phyloP scores from a whole-genome alignment of 2,888 invertebrate species.

The Cephus rjabovi region DNA sequence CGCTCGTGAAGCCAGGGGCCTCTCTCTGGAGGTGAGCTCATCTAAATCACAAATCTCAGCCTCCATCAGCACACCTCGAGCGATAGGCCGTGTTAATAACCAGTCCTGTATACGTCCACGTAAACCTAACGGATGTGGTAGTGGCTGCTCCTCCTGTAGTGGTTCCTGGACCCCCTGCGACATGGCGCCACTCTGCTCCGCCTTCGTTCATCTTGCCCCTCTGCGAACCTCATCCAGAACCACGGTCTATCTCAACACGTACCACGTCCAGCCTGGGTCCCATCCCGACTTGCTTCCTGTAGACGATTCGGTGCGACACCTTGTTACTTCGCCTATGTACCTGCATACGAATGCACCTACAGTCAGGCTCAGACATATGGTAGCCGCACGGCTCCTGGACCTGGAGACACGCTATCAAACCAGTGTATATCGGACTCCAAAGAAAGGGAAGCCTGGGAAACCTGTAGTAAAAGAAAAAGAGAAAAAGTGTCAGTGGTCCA shows the following conservation, averaged over 20 bases:
- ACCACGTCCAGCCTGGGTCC: neutral
- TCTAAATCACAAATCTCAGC: slow-evolving; percentile 65
- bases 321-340: neutral
- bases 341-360: neutral
- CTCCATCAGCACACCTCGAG: slow-evolving; percentile 58
- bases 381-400: neutral
- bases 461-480: neutral
- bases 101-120: slow-evolving; percentile 23
- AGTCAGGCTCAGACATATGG: neutral
- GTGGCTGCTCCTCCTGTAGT: slow-evolving; percentile 33
- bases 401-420: neutral
- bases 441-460: neutral
- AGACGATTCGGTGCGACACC: neutral
- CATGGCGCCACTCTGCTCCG: slow-evolving; percentile 66
- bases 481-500: neutral
- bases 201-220: slow-evolving; percentile 37
- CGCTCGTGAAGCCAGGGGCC: neutral
- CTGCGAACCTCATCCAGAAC: neutral
- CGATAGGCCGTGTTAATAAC: slow-evolving; percentile 53
- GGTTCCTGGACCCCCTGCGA: slow-evolving; percentile 64
- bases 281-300: neutral
- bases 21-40: slow-evolving; percentile 42
- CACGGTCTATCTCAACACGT: neutral
- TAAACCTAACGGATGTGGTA: slow-evolving; percentile 31
- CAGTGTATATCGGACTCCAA: neutral